Evolutionary conservation across 2,113 vertebrate species (phyloP).

Genomic region (Oxyura jamaicensis): DNA sequence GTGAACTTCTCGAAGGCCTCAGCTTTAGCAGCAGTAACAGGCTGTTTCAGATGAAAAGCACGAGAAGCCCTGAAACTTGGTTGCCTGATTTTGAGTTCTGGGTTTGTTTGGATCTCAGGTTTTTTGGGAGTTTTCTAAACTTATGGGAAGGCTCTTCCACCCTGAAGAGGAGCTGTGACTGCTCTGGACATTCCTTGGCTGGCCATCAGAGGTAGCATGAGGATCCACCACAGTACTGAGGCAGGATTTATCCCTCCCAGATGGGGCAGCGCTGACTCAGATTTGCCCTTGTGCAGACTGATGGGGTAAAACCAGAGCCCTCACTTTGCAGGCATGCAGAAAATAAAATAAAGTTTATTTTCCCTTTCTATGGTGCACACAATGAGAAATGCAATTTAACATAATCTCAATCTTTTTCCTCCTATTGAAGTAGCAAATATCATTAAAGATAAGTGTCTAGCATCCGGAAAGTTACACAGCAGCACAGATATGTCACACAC

Average conservation of each 20-base stretch:
- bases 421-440: slow-evolving; percentile 9
- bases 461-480: background rate
- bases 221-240: background rate
- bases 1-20: slow-evolving; percentile 35
- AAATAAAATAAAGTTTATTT: background rate
- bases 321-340: fast-evolving
- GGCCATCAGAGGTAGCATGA: background rate
- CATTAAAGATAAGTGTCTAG: background rate
- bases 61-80: slow-evolving; percentile 17
- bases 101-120: background rate
- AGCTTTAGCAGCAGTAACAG: background rate
- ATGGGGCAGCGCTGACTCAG: background rate
- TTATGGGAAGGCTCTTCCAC: background rate
- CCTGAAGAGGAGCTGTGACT: background rate
- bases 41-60: background rate
- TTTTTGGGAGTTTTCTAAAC: background rate
- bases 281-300: background rate
- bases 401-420: slow-evolving; percentile 3
- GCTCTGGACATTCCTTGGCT: background rate
- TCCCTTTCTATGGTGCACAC: background rate
- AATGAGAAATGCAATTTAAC: background rate
- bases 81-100: background rate
- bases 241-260: background rate
- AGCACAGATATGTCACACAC: slow-evolving; percentile 23
- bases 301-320: background rate